These are phyloP conservation scores for Uloborus diversus DNA, from an alignment of 1,140 invertebrate species.

Conservation along the genomic window DNA sequence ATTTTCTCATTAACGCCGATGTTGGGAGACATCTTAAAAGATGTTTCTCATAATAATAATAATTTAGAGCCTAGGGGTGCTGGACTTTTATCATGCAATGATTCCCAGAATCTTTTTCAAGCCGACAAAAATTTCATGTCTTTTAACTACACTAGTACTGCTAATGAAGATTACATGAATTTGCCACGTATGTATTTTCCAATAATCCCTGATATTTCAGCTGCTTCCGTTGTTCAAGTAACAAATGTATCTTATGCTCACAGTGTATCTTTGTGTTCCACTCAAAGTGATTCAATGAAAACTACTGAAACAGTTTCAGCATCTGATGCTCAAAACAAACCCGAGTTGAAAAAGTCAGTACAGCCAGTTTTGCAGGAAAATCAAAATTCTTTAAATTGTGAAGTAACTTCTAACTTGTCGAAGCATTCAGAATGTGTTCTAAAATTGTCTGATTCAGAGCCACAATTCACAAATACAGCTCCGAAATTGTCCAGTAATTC, in stretches of 20 bases:
- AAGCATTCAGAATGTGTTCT: conserved; percentile 22
- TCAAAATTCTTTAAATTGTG: conserved; percentile 5
- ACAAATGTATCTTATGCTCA: conserved; percentile 48
- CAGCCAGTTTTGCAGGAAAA: neutral
- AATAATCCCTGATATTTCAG: conserved; percentile 19
- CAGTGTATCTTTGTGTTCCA: conserved; percentile 39
- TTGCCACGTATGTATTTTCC: conserved; percentile 45
- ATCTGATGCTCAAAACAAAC: conserved; percentile 26
- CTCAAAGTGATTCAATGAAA: conserved; percentile 27
- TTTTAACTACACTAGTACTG: conserved; percentile 24
- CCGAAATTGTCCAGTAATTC: conserved; percentile 15
- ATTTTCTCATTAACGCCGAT: conserved; percentile 36
- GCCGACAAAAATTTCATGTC: conserved; percentile 32
- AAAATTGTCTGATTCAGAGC: conserved; percentile 13
- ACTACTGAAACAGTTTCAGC: conserved; percentile 24
- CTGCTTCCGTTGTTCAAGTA: conserved; percentile 14
- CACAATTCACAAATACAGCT: conserved; percentile 15
- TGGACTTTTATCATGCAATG: conserved; percentile 24
- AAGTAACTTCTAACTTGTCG: neutral
- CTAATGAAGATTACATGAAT: conserved; percentile 42
- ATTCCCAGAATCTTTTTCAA: conserved; percentile 24
- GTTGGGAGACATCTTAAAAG: conserved; percentile 43
- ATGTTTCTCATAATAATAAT: conserved; percentile 41
- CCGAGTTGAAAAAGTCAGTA: conserved; percentile 17
- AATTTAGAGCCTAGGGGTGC: conserved; percentile 3